Evolutionary conservation across 2,113 vertebrate genomes (phyloP).

Genomic region (Grammomys surdaster): DNA sequence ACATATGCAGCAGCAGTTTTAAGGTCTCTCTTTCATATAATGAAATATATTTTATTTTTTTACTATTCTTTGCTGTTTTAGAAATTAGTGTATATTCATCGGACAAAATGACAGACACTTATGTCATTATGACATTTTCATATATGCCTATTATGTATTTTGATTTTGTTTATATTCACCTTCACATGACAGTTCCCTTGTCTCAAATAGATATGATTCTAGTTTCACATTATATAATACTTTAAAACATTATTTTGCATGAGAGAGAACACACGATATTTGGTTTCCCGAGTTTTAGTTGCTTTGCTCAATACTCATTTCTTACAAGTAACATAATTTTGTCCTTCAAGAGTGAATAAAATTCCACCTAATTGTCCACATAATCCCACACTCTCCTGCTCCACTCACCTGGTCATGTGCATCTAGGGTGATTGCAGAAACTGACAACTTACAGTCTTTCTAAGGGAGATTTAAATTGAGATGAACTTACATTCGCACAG

Average conservation of each 20-base stretch:
- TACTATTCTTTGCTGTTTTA: neutral
- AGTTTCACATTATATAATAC: no score
- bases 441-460: neutral
- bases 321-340: neutral
- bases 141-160: neutral
- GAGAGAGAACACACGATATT: neutral
- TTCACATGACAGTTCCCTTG: neutral
- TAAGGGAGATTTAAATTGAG: slow-evolving; percentile 29
- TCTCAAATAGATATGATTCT: neutral
- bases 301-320: neutral
- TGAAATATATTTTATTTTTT: neutral
- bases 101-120: neutral
- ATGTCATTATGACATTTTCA: neutral
- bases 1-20: neutral
- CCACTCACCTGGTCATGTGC: no score
- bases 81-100: neutral
- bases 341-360: neutral
- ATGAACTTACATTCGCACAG: slow-evolving; percentile 7
- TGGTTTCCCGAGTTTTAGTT: neutral
- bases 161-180: neutral
- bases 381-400: no score
- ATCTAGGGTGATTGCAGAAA: neutral
- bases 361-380: no score
- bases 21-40: neutral
- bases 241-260: neutral